A percentile compares a stretch with the other conserved stretches of the same genome.
Conservation (phyloP, 2,888 invertebrate species). For the Osedax frankpressi region DNA sequence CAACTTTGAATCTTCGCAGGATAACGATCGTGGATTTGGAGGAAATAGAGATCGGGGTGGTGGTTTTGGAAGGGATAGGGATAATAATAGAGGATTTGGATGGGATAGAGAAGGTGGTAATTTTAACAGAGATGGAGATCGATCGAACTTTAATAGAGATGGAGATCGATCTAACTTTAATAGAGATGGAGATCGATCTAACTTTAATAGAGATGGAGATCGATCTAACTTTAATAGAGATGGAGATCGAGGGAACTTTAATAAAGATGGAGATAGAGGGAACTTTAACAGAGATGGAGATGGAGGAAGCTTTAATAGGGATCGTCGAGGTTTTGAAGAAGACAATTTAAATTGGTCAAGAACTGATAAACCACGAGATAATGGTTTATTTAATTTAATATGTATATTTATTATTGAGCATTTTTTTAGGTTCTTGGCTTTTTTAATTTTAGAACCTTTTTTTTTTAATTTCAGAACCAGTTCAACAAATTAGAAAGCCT, state of each 20-base stretch:
- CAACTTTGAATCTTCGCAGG: not conserved
- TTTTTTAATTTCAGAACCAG: too few species aligned
- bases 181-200: too few species aligned
- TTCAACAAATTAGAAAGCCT: too few species aligned
- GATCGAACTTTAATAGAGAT: not conserved
- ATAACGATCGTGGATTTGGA: conserved; percentile 16
- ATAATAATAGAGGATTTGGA: conserved; percentile 5
- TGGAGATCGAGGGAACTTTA: conserved; percentile 23
- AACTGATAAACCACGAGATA: too few species aligned
- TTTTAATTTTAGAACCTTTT: too few species aligned
- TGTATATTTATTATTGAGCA: too few species aligned
- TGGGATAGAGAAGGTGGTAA: conserved; percentile 11
- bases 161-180: not conserved
- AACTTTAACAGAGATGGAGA: conserved; percentile 11
- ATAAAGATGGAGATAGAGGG: conserved; percentile 10
- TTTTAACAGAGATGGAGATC: too few species aligned
- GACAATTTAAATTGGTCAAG: not conserved
- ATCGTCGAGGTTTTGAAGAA: conserved; percentile 6
- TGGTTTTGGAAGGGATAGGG: conserved; percentile 24
- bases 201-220: not conserved
- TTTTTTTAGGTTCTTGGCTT: too few species aligned
- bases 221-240: conserved; percentile 23
- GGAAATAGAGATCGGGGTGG: conserved; percentile 39
- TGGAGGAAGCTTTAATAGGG: conserved; percentile 5
- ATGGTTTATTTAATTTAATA: too few species aligned